Conservation (phyloP, 2,797 vertebrate species). For the Myotis planiceps region DNA sequence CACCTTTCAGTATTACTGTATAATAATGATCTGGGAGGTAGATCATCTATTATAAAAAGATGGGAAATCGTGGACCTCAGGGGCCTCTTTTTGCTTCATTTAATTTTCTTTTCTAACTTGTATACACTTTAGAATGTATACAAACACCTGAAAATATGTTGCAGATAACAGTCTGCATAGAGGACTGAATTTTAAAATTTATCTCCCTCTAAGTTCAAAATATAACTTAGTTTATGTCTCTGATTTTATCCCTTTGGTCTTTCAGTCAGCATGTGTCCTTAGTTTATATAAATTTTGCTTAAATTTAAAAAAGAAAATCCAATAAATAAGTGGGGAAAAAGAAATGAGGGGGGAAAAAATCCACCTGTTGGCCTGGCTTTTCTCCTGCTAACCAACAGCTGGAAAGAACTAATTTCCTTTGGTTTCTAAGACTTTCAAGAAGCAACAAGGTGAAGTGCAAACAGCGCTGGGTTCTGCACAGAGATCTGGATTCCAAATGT, state of each 20-base stretch:
- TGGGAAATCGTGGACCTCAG: background rate
- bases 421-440: background rate
- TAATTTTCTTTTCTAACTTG: background rate
- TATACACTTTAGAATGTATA: background rate
- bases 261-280: background rate
- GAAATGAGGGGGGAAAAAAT: background rate
- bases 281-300: constrained; percentile 3
- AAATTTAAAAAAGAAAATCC: background rate
- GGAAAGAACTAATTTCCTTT: background rate
- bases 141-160: background rate
- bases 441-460: background rate
- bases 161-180: background rate
- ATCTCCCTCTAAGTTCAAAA: constrained; percentile 18
- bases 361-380: background rate
- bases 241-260: background rate
- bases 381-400: background rate
- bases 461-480: background rate
- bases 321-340: too few species aligned
- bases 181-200: background rate
- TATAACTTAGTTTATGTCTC: background rate
- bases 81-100: background rate
- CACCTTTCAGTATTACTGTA: background rate
- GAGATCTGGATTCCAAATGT: background rate
- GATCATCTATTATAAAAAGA: background rate
- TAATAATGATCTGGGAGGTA: background rate